Conservation (phyloP, 2,113 vertebrate genomes). For the Python bivittatus region DNA sequence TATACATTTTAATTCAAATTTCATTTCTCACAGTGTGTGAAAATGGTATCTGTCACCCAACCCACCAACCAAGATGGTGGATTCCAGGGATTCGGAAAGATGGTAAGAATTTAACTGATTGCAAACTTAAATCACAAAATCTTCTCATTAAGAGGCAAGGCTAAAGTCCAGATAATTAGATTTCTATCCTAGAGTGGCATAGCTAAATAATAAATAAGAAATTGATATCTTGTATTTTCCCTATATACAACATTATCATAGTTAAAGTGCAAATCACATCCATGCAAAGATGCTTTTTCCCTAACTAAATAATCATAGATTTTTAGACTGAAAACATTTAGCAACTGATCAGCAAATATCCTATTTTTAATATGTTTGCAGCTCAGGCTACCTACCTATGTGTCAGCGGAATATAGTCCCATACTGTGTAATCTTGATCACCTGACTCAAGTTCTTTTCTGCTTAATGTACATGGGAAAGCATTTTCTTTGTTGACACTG, state of each 20-base stretch:
- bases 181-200: neutral
- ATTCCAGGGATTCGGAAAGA: constrained; percentile 65
- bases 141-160: neutral
- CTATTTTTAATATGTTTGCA: neutral
- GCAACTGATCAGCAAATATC: neutral
- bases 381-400: neutral
- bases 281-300: neutral
- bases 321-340: neutral
- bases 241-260: neutral
- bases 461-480: neutral
- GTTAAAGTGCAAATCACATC: neutral
- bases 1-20: constrained; percentile 18
- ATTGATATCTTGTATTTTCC: neutral
- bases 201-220: neutral
- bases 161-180: neutral
- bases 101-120: constrained; percentile 49
- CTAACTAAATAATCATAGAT: neutral
- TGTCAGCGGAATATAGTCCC: neutral
- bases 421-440: neutral
- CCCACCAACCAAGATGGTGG: constrained; percentile 36
- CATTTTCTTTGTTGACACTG: neutral
- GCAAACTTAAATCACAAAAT: neutral
- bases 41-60: accelerated
- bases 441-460: neutral
- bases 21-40: constrained; percentile 41